A percentile compares a stretch with the other conserved stretches of the same genome.
Evolutionary conservation across 2,888 invertebrate genomes (phyloP).

Genomic region (Limnephilus rhombicus): DNA sequence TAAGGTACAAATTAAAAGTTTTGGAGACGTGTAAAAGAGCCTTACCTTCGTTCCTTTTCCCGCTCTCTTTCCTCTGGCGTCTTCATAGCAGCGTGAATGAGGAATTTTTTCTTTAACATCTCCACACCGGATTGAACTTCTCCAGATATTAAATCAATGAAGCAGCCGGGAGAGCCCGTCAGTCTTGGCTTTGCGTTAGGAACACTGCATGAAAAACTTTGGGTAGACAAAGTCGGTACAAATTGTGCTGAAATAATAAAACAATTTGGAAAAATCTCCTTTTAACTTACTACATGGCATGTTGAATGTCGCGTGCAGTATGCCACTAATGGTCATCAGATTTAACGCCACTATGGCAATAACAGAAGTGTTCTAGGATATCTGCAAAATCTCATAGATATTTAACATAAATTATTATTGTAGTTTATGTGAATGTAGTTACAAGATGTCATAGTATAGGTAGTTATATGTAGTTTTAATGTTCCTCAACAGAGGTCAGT

Average conservation of each 20-base stretch:
- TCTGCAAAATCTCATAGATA: neutral
- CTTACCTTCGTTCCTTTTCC: constrained; percentile 79
- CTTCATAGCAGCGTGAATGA: constrained; percentile 80
- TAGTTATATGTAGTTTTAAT: too few species aligned
- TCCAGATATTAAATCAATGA: constrained; percentile 65
- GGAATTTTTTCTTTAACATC: constrained; percentile 84
- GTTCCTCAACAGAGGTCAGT: too few species aligned
- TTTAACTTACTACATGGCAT: neutral
- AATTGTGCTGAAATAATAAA: neutral
- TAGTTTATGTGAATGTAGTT: too few species aligned
- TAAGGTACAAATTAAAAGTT: neutral
- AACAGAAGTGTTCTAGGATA: neutral
- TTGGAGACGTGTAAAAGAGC: neutral
- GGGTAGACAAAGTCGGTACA: constrained; percentile 13
- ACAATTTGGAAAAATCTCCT: neutral
- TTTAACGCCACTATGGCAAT: neutral
- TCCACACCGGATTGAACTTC: constrained; percentile 78
- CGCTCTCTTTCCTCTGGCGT: constrained; percentile 77
- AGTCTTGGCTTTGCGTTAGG: constrained; percentile 73
- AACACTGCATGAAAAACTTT: constrained; percentile 57
- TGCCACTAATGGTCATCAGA: neutral
- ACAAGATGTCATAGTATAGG: too few species aligned
- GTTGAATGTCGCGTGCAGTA: neutral
- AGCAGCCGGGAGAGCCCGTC: constrained; percentile 76
- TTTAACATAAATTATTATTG: neutral